Conservation (phyloP, 2,113 vertebrate species). For the Calyptomena viridis region DNA sequence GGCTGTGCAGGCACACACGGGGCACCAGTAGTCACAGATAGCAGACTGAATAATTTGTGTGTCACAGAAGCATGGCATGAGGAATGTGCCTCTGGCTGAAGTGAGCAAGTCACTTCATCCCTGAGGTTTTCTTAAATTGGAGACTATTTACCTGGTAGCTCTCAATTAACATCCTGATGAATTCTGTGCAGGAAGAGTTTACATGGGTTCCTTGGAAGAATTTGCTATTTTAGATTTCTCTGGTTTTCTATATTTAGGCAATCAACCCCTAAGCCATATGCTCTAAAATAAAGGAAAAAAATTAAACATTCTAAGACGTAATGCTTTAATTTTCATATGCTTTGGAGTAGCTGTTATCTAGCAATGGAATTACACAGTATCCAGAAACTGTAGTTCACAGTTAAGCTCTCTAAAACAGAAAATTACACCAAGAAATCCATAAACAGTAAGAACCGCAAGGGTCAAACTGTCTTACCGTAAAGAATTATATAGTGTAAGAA, state of each 20-base stretch:
- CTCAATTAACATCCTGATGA: not conserved
- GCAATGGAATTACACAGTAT: not conserved
- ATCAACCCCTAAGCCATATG: not conserved
- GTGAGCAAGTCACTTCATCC: not conserved
- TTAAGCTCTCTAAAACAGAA: conserved; percentile 26
- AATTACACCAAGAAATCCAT: conserved; percentile 22
- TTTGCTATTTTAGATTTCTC: not conserved
- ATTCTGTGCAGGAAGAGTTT: not conserved
- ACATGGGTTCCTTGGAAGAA: not conserved
- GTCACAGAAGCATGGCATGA: not conserved
- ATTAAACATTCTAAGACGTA: not conserved
- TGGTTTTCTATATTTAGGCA: not conserved
- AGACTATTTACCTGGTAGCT: not conserved
- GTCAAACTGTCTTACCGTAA: not conserved
- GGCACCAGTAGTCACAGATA: not conserved
- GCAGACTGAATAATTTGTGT: not conserved
- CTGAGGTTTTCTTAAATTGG: not conserved
- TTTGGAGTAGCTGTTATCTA: not conserved
- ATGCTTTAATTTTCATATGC: not conserved
- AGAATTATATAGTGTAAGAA: not conserved
- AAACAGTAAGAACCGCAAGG: not conserved
- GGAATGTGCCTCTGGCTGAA: not conserved
- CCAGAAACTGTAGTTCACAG: not conserved
- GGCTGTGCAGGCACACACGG: not conserved
- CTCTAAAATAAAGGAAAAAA: not conserved